These are phyloP conservation scores for Palythoa heliodiscus DNA, from an alignment of 92 coral and sea anemone species.

Conservation along the genomic window DNA sequence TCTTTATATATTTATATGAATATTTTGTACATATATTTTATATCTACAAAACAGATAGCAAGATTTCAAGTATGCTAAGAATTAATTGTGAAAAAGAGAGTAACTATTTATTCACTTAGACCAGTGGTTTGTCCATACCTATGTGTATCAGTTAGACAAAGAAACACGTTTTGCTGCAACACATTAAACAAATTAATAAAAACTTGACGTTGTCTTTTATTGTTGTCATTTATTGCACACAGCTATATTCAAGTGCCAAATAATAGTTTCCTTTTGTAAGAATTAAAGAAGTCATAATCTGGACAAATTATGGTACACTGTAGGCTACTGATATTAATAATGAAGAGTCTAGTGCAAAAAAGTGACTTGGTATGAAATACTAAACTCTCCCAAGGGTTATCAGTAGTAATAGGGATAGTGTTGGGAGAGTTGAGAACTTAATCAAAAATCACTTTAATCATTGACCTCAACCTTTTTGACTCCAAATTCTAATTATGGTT, in stretches of 20 bases:
- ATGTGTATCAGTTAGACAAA: constrained; percentile 41
- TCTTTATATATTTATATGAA: constrained; percentile 94
- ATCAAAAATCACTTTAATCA: too few species aligned
- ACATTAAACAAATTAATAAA: constrained; percentile 33
- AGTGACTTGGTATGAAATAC: too few species aligned
- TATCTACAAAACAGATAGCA: constrained; percentile 66
- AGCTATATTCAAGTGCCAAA: background rate
- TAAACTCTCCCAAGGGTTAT: too few species aligned
- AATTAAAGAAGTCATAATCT: too few species aligned
- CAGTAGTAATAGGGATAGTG: too few species aligned
- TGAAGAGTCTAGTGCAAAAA: too few species aligned
- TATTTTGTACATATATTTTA: constrained; percentile 95
- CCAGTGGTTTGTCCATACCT: constrained; percentile 54
- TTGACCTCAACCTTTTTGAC: too few species aligned
- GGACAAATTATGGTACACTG: too few species aligned
- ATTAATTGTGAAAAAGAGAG: constrained; percentile 48
- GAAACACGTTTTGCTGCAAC: constrained; percentile 31
- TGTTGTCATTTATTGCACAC: background rate
- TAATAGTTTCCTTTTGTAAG: too few species aligned
- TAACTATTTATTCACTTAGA: constrained; percentile 40
- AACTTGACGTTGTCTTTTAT: background rate
- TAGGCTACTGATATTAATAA: too few species aligned
- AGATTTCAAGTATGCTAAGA: constrained; percentile 49
- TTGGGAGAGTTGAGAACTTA: too few species aligned
- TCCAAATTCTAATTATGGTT: too few species aligned